These are phyloP conservation scores for Nemapogon koenigi DNA, from an alignment of 2,888 invertebrate species.

Conservation along the genomic window DNA sequence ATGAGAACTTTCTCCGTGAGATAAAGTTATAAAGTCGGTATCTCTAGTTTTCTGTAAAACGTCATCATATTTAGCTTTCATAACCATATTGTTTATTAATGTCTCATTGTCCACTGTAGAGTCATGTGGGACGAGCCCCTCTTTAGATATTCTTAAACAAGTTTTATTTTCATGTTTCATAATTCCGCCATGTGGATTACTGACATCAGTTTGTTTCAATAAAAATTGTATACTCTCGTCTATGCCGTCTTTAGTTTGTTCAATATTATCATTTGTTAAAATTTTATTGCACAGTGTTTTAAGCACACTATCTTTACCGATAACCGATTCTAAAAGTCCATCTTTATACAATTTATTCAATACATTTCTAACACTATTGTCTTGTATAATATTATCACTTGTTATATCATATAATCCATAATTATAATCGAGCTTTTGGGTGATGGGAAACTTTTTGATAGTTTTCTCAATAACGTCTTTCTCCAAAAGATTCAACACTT, in stretches of 20 bases:
- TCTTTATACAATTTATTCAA: slow-evolving; percentile 28
- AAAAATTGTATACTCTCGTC: too few species aligned
- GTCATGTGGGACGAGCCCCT: too few species aligned
- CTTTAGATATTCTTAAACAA: too few species aligned
- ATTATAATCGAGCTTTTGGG: slow-evolving; percentile 60
- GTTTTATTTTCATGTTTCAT: too few species aligned
- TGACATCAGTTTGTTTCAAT: neutral
- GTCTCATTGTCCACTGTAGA: slow-evolving; percentile 32
- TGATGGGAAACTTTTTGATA: slow-evolving; percentile 73
- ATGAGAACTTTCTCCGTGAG: slow-evolving; percentile 23
- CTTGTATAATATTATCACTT: slow-evolving; percentile 16
- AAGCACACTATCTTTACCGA: too few species aligned
- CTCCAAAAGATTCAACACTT: slow-evolving; percentile 76
- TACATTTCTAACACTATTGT: slow-evolving; percentile 21
- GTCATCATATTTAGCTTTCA: slow-evolving; percentile 27
- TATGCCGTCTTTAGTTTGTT: too few species aligned
- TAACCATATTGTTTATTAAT: slow-evolving; percentile 23
- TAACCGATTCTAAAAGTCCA: slow-evolving; percentile 24
- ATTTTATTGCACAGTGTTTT: too few species aligned
- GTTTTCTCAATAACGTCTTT: slow-evolving; percentile 70
- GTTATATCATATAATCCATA: slow-evolving; percentile 29
- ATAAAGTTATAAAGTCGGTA: slow-evolving; percentile 25
- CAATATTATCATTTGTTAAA: too few species aligned
- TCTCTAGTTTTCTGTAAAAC: slow-evolving; percentile 22
- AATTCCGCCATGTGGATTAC: too few species aligned